A percentile compares a stretch with the other conserved stretches of the same genome.
Evolutionary conservation across 2,888 invertebrate species (phyloP).

Genomic region (Anagyrus pseudococci): DNA sequence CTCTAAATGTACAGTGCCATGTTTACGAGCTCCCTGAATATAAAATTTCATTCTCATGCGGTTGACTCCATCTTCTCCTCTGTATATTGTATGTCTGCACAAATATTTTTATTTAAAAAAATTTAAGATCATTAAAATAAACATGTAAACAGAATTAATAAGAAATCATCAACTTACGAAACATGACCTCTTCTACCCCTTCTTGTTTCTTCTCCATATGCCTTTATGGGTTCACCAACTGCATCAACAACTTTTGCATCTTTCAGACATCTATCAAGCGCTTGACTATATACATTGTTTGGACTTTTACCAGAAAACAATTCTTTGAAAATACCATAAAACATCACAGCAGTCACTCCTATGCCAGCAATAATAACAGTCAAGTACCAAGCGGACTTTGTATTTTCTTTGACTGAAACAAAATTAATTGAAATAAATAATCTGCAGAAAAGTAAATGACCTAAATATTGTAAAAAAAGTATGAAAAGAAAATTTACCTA

Average conservation of each 20-base stretch:
- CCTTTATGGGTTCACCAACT: conserved; percentile 89
- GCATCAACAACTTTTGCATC: conserved; percentile 80
- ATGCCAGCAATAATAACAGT: conserved; percentile 82
- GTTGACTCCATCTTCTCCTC: conserved; percentile 74
- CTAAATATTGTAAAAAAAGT: not conserved
- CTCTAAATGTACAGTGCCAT: conserved; percentile 86
- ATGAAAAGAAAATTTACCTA: conserved; percentile 51
- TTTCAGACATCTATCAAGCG: conserved; percentile 77
- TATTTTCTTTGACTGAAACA: conserved; percentile 80
- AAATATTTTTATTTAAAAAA: conserved; percentile 13
- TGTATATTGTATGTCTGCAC: conserved; percentile 74
- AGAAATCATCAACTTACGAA: conserved; percentile 59
- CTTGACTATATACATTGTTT: conserved; percentile 82
- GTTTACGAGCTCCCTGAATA: conserved; percentile 81
- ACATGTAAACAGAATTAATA: not conserved
- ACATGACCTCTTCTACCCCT: conserved; percentile 85
- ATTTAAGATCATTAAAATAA: not conserved
- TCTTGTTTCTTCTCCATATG: conserved; percentile 85
- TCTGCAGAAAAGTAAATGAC: conserved; percentile 11
- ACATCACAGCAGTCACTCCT: conserved; percentile 81
- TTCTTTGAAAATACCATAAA: conserved; percentile 85
- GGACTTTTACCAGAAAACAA: conserved; percentile 88
- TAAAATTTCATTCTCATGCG: conserved; percentile 91
- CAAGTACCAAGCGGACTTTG: conserved; percentile 86
- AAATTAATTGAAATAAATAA: conserved; percentile 18